A percentile compares a stretch with the other conserved stretches of the same genome.
These are phyloP conservation scores for Globodera rostochiensis DNA, from an alignment of 1,140 invertebrate species.

Conservation along the genomic window DNA sequence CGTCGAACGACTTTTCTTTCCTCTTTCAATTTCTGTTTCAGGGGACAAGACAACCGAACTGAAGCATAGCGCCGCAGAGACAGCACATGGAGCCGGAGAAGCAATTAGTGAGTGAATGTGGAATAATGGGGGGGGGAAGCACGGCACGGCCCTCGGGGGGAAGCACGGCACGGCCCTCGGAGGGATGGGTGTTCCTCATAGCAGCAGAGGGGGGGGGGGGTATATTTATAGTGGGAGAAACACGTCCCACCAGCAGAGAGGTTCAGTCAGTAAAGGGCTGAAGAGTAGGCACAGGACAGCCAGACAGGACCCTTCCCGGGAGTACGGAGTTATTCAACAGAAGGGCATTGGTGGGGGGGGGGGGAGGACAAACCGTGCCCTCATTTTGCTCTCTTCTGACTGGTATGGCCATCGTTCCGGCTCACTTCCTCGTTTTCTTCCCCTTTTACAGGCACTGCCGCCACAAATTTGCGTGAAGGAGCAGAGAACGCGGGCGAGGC, in stretches of 20 bases:
- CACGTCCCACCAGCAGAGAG: too few relatives aligned
- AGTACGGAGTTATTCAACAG: background rate
- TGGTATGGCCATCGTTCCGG: background rate
- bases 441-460: constrained; percentile 9
- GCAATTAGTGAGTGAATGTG: constrained; percentile 19
- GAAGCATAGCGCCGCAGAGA: constrained; percentile 12
- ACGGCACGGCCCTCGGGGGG: too few relatives aligned
- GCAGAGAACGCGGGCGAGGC: constrained; percentile 9
- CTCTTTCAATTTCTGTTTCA: constrained; percentile 19
- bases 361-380: background rate
- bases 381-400: background rate
- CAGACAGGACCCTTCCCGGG: too few relatives aligned
- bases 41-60: constrained; percentile 14
- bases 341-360: background rate
- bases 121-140: too few relatives aligned
- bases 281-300: too few relatives aligned
- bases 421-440: constrained; percentile 5
- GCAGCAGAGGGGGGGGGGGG: too few relatives aligned
- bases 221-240: too few relatives aligned
- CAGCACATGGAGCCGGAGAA: constrained; percentile 12
- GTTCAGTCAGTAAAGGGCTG: background rate
- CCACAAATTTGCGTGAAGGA: constrained; percentile 18
- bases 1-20: background rate
- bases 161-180: too few relatives aligned
- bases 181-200: background rate